Evolutionary conservation across 30 jellyfish, hydroid and myxozoan species (phyloP).

Genomic region (Mastigias papua): DNA sequence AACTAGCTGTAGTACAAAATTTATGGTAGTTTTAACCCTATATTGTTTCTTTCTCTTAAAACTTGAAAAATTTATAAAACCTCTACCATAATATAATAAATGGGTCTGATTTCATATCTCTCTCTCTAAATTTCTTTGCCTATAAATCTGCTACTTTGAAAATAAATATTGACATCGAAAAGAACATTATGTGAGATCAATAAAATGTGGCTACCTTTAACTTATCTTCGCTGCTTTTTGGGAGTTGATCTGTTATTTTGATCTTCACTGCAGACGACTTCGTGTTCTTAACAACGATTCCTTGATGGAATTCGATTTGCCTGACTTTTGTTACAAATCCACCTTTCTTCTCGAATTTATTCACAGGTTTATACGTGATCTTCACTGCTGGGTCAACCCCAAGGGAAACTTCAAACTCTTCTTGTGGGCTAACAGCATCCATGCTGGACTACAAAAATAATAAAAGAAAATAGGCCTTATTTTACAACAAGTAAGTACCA

Average conservation of each 20-base stretch:
- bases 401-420: conserved; percentile 88
- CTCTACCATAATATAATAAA: no score
- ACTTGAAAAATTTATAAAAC: no score
- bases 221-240: conserved; percentile 81
- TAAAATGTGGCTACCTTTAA: conserved; percentile 84
- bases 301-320: conserved; percentile 70
- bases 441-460: conserved; percentile 57
- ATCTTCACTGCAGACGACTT: conserved; percentile 67
- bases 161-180: no score
- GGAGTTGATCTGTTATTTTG: conserved; percentile 80
- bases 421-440: conserved; percentile 92
- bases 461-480: neutral
- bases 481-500: neutral
- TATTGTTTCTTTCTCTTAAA: no score
- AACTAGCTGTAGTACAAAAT: no score
- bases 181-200: no score
- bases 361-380: conserved; percentile 90
- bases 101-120: no score
- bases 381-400: conserved; percentile 95
- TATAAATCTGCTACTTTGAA: no score
- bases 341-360: conserved; percentile 68
- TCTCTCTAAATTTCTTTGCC: no score
- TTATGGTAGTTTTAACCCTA: no score
- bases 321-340: conserved; percentile 73
- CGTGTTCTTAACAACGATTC: conserved; percentile 80